Conservation (phyloP, 2,888 invertebrate genomes). For the Diaperis boleti region DNA sequence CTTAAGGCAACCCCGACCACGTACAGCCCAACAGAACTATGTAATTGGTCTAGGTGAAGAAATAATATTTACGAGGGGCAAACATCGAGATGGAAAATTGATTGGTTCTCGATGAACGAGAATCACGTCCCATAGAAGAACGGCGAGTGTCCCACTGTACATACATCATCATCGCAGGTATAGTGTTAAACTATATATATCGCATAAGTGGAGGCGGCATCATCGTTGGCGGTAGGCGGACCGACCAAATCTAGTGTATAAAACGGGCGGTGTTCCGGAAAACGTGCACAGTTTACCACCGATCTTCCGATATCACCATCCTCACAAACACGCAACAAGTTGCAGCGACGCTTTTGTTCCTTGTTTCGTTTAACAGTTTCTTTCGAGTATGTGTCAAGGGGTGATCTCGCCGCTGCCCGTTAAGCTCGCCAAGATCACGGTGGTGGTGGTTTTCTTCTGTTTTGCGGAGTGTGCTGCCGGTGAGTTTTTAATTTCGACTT, state of each 20-base stretch:
- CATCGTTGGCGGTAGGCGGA: slow-evolving; percentile 52
- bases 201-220: slow-evolving; percentile 45
- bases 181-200: too few relatives aligned
- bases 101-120: slow-evolving; percentile 19
- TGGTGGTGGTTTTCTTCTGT: slow-evolving; percentile 70
- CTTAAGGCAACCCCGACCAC: neutral
- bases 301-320: slow-evolving; percentile 44
- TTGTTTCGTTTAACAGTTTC: slow-evolving; percentile 25
- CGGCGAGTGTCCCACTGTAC: slow-evolving; percentile 28
- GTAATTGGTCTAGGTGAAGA: slow-evolving; percentile 6
- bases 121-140: slow-evolving; percentile 35
- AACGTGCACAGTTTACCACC: slow-evolving; percentile 45
- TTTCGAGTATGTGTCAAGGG: slow-evolving; percentile 26
- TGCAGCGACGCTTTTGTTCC: slow-evolving; percentile 4
- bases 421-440: slow-evolving; percentile 64
- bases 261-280: slow-evolving; percentile 46
- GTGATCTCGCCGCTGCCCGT: slow-evolving; percentile 43
- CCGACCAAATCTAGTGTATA: slow-evolving; percentile 48
- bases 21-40: slow-evolving; percentile 7
- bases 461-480: slow-evolving; percentile 73
- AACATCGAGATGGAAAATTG: slow-evolving; percentile 29
- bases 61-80: slow-evolving; percentile 29
- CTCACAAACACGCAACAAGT: slow-evolving; percentile 43
- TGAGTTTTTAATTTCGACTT: slow-evolving; percentile 58
- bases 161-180: too few relatives aligned